Conservation (phyloP, 2,888 invertebrate genomes). For the Andricus quercusramuli region DNA sequence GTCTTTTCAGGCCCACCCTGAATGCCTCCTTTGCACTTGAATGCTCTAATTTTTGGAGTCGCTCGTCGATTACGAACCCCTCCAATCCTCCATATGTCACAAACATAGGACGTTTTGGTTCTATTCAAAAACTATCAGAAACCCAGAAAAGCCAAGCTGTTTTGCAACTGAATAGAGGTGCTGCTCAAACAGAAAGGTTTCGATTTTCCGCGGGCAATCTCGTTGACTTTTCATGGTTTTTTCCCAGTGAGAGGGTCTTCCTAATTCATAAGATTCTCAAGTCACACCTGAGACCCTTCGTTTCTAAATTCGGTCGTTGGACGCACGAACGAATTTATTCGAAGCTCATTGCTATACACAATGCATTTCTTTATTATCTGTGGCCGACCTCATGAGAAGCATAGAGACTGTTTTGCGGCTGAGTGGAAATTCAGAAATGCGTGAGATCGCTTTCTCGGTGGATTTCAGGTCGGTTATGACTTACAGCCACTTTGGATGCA, state of each 20-base stretch:
- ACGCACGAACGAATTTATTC: constrained; percentile 37
- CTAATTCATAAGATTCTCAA: constrained; percentile 10
- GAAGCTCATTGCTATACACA: constrained; percentile 42
- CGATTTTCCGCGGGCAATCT: constrained; percentile 63
- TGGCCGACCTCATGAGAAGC: constrained; percentile 31
- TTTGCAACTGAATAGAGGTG: constrained; percentile 66
- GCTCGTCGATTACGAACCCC: constrained; percentile 39
- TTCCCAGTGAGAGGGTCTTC: constrained; percentile 49
- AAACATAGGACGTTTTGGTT: constrained; percentile 23
- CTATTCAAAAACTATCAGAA: constrained; percentile 35
- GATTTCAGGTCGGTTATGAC: constrained; percentile 36
- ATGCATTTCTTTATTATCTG: constrained; percentile 44
- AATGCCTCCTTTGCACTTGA: constrained; percentile 66
- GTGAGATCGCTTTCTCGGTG: constrained; percentile 55
- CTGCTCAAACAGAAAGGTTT: constrained; percentile 31
- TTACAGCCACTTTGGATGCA: constrained; percentile 26
- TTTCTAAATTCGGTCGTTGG: constrained; percentile 20
- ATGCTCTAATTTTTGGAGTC: constrained; percentile 62
- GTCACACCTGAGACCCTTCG: constrained; percentile 6
- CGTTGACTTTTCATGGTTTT: constrained; percentile 67
- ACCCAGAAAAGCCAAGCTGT: constrained; percentile 42
- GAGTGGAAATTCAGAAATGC: constrained; percentile 52
- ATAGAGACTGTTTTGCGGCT: constrained; percentile 41
- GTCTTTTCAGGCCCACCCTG: constrained; percentile 19
- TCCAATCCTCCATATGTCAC: constrained; percentile 14